Percentiles rank a stretch among this genome's conserved stretches.
Evolutionary conservation across 2,113 vertebrate species (phyloP).

Genomic region (Oostethus manadensis): DNA sequence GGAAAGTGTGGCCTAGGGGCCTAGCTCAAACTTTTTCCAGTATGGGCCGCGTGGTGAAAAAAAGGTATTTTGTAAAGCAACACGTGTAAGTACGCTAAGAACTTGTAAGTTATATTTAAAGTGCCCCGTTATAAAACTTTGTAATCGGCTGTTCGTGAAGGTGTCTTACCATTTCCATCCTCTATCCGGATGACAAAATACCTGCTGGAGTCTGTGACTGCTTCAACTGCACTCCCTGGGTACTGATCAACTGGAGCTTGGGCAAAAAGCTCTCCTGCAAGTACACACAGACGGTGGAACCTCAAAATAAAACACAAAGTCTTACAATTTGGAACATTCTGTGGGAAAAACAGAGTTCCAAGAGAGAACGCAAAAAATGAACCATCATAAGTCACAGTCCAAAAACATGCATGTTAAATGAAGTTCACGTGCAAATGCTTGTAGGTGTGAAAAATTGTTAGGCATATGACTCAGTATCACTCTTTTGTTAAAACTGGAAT

Average conservation of each 20-base stretch:
- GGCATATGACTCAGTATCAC: no score
- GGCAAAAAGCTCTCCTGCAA: slow-evolving; percentile 90
- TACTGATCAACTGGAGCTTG: slow-evolving; percentile 91
- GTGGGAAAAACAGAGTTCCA: background rate
- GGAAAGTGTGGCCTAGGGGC: background rate
- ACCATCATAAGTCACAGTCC: no score
- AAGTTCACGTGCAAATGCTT: no score
- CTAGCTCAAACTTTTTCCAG: background rate
- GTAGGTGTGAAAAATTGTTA: no score
- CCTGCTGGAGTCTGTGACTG: slow-evolving; percentile 89
- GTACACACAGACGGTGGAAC: slow-evolving; percentile 11
- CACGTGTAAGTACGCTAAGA: background rate
- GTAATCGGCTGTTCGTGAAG: background rate
- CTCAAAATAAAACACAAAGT: background rate
- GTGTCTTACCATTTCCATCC: slow-evolving; percentile 80
- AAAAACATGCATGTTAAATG: no score
- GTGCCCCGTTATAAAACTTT: background rate
- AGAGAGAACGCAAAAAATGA: no score
- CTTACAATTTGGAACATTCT: background rate
- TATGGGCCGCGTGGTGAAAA: no score
- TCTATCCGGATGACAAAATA: slow-evolving; percentile 91
- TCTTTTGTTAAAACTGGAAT: no score
- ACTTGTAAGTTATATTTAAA: background rate
- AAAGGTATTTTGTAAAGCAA: no score
- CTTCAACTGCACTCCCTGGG: slow-evolving; percentile 81